Base-by-base conservation (phyloP, 2,797 vertebrate species). In the Stomatorhinus walkeri region DNA sequence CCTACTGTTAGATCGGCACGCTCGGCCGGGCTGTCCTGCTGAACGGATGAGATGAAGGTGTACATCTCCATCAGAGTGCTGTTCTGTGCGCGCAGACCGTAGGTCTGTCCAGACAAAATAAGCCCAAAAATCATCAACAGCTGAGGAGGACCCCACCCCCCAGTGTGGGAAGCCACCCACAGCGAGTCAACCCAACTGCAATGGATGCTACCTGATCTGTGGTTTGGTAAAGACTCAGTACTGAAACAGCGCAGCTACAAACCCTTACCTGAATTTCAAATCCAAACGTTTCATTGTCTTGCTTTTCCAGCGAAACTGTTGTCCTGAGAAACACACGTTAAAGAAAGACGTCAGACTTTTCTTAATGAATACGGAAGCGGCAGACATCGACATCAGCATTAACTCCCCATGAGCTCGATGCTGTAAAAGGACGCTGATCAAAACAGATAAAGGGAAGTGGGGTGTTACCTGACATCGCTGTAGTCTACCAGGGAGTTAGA, bases 191-290 rank as follows among this genome's bases (percentile, higher is more conserved):
- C 16, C 14, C 52, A 36, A 10, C 22, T 88, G 36, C 88, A 28
- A 5, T 5, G 51, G 8, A 10, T 28, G 12, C 36, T 59, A 10
- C 43, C 36, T 46, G 36, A 79, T 79, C 72, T 46, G 72, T 46
- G 40, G 36, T 46, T 79, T 79, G 28, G 68, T 3, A 14, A 72
- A 72, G 64, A 14, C 28, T 36, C 8, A 12, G 43, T 24, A 49
- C 46, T 49, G 64, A 72, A 72, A 72, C 28, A 68, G 61, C 32
- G 40, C 9, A 0, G n/a, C 2, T 19, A 51, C 19, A 24, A 22
- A 9, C 32, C 9, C 93, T 91, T 91, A 99, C 98, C 97, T 99
- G 97, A 93, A 99, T 97, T 94, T 99, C 98, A 96, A 99, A 99
- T 88, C 98, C 98, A 93, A 97, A 99, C 0, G 94, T 94, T 93